Conservation (phyloP, 2,113 vertebrate genomes). For the Morone saxatilis region DNA sequence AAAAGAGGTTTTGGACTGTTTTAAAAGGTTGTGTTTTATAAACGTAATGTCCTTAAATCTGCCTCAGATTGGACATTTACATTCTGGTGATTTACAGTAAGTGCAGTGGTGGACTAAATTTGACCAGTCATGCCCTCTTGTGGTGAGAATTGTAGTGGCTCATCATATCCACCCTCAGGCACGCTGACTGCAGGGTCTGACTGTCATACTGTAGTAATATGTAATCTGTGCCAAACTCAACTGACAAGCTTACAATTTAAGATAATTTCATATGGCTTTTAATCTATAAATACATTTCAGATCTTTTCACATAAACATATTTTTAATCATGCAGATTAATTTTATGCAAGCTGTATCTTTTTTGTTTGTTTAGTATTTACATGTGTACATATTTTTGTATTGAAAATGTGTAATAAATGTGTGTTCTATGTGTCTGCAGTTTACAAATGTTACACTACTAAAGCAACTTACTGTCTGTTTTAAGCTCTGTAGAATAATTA, state of each 20-base stretch:
- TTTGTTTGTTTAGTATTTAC: not conserved
- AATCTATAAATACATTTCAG: not conserved
- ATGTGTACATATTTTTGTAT: not conserved
- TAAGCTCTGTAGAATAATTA: not conserved
- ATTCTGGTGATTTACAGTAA: not conserved
- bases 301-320: not conserved
- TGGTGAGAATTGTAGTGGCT: slow-evolving; percentile 16
- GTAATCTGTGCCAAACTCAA: slow-evolving; percentile 29
- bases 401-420: not conserved
- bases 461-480: not conserved
- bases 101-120: not conserved
- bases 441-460: not conserved
- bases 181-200: too few relatives aligned
- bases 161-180: too few relatives aligned
- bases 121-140: slow-evolving; percentile 33
- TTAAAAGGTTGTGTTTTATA: not conserved
- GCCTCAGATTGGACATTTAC: not conserved
- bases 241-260: not conserved
- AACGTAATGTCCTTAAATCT: not conserved
- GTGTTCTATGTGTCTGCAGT: not conserved
- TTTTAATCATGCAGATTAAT: not conserved
- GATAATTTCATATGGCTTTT: not conserved
- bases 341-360: not conserved
- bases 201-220: not conserved
- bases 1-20: not conserved